Conservation (phyloP, 2,797 vertebrate species). For the Gallirallus australis region DNA sequence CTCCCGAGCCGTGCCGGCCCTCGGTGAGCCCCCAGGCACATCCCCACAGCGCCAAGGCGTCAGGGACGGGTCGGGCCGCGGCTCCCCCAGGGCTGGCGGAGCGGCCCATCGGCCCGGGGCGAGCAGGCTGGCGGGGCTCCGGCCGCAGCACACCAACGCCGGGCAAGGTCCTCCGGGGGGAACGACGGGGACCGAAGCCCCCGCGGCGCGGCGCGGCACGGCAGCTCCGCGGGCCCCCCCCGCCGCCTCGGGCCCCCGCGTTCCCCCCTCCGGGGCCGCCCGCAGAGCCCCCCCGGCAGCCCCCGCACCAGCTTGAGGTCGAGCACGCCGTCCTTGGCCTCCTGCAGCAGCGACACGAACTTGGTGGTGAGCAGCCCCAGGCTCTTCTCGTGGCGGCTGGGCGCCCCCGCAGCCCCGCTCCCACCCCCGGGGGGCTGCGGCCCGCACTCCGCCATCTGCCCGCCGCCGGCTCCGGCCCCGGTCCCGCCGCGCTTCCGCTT, state of each 20-base stretch:
- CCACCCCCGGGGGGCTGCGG: conserved; percentile 59
- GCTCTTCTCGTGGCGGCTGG: conserved; percentile 93
- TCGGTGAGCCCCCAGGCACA: too few relatives aligned
- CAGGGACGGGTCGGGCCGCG: too few relatives aligned
- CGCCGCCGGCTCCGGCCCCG: conserved; percentile 15
- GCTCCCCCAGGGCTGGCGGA: not conserved
- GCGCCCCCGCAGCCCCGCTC: conserved; percentile 18
- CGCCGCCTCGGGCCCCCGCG: conserved; percentile 77
- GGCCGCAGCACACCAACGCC: not conserved
- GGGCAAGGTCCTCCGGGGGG: not conserved
- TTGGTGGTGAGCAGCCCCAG: conserved; percentile 93
- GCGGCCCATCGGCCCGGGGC: accelerated
- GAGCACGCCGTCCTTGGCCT: conserved; percentile 91
- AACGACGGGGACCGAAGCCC: too few relatives aligned
- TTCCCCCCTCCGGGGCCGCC: not conserved
- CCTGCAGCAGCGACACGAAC: conserved; percentile 91
- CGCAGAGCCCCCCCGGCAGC: conserved; percentile 29
- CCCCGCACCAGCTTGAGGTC: conserved; percentile 91
- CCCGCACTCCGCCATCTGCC: conserved; percentile 81
- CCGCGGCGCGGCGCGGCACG: too few relatives aligned
- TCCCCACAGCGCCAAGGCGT: too few relatives aligned
- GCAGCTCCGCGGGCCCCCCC: not conserved
- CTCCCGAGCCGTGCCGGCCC: too few relatives aligned
- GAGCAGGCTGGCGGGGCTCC: not conserved
- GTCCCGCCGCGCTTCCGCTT: conserved; percentile 65